A percentile compares a stretch with the other conserved stretches of the same genome.
Conservation (phyloP, 2,113 vertebrate species). For the Asarcornis scutulata region DNA sequence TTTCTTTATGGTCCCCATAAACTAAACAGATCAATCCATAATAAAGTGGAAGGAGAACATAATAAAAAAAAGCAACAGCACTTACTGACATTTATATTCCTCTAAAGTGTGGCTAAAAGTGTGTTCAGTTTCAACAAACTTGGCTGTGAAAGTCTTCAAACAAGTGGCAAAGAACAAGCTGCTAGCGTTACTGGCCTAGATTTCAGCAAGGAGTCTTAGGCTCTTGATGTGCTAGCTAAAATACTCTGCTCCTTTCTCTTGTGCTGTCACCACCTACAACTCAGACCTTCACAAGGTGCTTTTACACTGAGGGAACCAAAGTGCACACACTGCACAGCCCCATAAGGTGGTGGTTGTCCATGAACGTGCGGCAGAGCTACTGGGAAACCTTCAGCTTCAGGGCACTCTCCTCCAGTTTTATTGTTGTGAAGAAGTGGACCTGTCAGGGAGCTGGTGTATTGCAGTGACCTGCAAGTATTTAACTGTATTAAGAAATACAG, state of each 20-base stretch:
- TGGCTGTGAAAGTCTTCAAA: not conserved
- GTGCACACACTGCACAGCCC: accelerated
- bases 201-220: not conserved
- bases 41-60: not conserved
- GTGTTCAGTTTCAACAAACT: not conserved
- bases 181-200: not conserved
- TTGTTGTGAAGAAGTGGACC: not conserved
- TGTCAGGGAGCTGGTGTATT: not conserved
- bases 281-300: not conserved
- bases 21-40: slow-evolving; percentile 24
- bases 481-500: not conserved
- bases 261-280: not conserved
- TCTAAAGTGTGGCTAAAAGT: not conserved
- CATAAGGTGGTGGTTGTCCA: accelerated
- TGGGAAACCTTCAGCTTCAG: not conserved
- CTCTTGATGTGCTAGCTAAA: not conserved
- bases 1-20: slow-evolving; percentile 26
- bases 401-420: not conserved
- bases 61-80: not conserved
- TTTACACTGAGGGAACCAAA: not conserved
- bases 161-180: not conserved
- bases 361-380: not conserved
- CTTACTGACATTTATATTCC: not conserved
- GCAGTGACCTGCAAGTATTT: not conserved
- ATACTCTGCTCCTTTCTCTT: not conserved